Evolutionary conservation across 30 jellyfish, hydroid and myxozoan genomes (phyloP), one percentile per base, ranked within the genome.

Genomic region (Aurelia coerulea): DNA sequence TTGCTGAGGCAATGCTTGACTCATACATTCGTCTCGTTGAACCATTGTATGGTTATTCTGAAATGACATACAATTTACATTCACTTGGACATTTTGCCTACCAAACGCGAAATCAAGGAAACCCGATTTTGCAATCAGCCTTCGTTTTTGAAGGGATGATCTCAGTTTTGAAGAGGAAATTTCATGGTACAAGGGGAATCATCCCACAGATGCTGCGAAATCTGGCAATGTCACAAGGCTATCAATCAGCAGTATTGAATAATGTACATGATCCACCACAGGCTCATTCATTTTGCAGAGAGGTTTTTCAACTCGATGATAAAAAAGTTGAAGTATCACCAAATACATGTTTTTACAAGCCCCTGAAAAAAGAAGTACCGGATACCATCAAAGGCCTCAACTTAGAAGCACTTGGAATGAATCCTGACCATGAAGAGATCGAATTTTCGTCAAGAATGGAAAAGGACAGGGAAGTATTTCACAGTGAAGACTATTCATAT

Each of bases 1-100:
- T 39, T n/a, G 79, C 58, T n/a, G 79, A 68, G 15, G 42, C 52
- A 68, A 68, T 68, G 79, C 79, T 68, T 68, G 79, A 68, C 79
- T 68, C 37, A 5, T 14, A 68, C 14, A 33, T 33, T 68, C 58
- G 79, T n/a, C 79, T 68, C 16, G 79, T 8, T 7, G 68, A 68
- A 68, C 11, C 42, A 68, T 68, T 68, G 18, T 68, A 68, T 68
- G 79, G 79, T n/a, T n/a, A 68, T 16, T n/a, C 68, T 17, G 58
- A 68, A 68, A 68, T 23, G 52, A 39, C 19, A 68, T 68, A 68
- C 52, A 68, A 23, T 68, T 13, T 68, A 17, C 79, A 68, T 46
- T 68, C 79, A 37, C 42, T 33, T 68, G 29, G 42, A 68, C 79
- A 68, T 33, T 68, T 68, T 68, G 79, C 79, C 7, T 33, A 68